phyloP scores from a whole-genome alignment of 2,113 vertebrate genomes.

The Xiphias gladius region DNA sequence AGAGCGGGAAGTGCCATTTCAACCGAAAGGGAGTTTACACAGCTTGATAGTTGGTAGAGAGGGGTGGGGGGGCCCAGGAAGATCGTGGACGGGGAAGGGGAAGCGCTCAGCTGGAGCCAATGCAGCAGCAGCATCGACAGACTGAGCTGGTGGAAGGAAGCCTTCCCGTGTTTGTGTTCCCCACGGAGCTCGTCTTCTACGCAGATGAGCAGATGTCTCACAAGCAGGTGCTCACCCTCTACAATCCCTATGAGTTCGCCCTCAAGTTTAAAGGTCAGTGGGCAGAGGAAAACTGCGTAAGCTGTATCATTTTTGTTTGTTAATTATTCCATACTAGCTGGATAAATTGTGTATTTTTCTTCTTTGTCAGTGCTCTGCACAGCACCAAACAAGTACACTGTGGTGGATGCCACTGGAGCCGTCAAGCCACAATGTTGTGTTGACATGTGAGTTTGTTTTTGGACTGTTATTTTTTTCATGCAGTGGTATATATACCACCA shows the following conservation, averaged over 20 bases:
- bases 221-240: conserved; percentile 99
- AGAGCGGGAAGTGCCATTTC: conserved; percentile 56
- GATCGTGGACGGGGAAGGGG: conserved; percentile 82
- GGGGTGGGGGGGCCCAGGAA: conserved; percentile 55
- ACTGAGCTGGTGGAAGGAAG: conserved; percentile 99
- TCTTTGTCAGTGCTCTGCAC: conserved; percentile 94
- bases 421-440: conserved; percentile 98
- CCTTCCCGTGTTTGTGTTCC: conserved; percentile 99
- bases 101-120: conserved; percentile 93
- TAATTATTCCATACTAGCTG: not conserved
- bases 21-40: conserved; percentile 48
- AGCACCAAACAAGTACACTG: conserved; percentile 96
- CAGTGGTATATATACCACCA: not conserved
- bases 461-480: not conserved
- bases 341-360: not conserved
- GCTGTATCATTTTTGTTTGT: not conserved
- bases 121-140: conserved; percentile 99
- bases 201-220: conserved; percentile 98
- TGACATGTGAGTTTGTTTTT: conserved; percentile 93
- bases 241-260: conserved; percentile 99
- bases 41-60: conserved; percentile 50
- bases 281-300: not conserved
- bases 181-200: conserved; percentile 97
- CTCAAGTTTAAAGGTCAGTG: conserved; percentile 99
- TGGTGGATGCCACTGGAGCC: conserved; percentile 95